Evolutionary conservation across 2,797 vertebrate species (phyloP).

Genomic region (Diplodus puntazzo): DNA sequence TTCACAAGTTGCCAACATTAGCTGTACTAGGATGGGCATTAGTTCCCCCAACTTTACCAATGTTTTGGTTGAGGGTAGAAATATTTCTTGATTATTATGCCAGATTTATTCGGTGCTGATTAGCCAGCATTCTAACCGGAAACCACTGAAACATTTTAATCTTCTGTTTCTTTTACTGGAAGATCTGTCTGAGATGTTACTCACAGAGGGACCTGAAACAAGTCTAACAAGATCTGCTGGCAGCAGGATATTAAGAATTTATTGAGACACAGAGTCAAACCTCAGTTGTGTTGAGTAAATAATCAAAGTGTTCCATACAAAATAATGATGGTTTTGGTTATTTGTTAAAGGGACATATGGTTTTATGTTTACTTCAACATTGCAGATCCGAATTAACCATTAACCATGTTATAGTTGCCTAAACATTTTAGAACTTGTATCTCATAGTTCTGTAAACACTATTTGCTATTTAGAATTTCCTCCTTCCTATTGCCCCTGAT

Average conservation of each 20-base stretch:
- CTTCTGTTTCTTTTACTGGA: not conserved
- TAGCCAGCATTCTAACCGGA: not conserved
- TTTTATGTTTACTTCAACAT: not conserved
- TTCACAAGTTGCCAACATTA: not conserved
- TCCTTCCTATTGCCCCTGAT: not conserved
- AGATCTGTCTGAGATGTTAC: not conserved
- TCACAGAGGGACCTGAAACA: not conserved
- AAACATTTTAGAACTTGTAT: not conserved
- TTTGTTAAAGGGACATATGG: not conserved
- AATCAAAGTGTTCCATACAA: not conserved
- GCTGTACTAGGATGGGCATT: not conserved
- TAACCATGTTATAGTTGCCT: too few relatives aligned
- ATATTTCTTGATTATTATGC: not conserved
- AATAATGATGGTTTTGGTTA: not conserved
- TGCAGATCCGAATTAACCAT: not conserved
- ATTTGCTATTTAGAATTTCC: not conserved
- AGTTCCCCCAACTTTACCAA: not conserved
- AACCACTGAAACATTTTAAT: not conserved
- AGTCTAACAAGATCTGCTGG: not conserved
- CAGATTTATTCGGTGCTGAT: not conserved
- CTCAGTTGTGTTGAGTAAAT: not conserved
- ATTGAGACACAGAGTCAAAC: conserved; percentile 3
- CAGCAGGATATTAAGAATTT: not conserved
- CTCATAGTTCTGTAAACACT: not conserved
- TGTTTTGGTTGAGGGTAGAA: too few relatives aligned